Percentiles rank a stretch among this genome's conserved stretches.
These are phyloP conservation scores for Synergus gifuensis DNA, from an alignment of 2,888 invertebrate genomes.

Conservation along the genomic window DNA sequence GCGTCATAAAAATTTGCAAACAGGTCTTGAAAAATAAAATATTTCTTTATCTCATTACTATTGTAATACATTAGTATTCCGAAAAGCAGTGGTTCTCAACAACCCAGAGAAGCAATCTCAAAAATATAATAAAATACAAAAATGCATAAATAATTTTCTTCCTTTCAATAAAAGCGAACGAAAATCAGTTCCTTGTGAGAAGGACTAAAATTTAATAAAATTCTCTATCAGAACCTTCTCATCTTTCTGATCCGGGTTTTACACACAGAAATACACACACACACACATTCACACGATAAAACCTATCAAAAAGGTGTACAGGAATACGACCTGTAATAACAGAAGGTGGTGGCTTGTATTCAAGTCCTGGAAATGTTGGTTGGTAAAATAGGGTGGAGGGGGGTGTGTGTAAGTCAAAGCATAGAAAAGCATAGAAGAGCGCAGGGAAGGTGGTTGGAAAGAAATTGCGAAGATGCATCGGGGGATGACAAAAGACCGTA, in stretches of 20 bases:
- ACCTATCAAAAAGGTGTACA: slow-evolving; percentile 10
- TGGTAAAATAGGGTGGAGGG: no score
- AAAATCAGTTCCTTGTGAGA: neutral
- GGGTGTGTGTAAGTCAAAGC: neutral
- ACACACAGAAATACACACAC: neutral
- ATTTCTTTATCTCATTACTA: no score
- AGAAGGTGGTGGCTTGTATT: neutral
- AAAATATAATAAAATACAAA: no score
- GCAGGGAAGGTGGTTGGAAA: neutral
- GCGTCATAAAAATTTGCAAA: no score
- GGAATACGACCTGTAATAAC: slow-evolving; percentile 12
- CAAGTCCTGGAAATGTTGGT: neutral
- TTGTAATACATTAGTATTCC: no score
- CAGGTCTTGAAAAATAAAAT: no score
- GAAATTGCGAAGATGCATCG: slow-evolving; percentile 49
- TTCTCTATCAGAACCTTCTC: neutral
- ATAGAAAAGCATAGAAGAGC: neutral
- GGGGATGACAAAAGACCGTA: slow-evolving; percentile 64
- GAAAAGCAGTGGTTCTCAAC: no score
- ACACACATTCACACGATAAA: neutral
- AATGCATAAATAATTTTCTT: neutral
- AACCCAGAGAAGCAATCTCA: no score
- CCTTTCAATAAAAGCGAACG: neutral
- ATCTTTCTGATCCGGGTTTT: neutral
- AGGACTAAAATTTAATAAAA: neutral